These are phyloP conservation scores for Nymphalis io DNA, from an alignment of 1,140 invertebrate species.

Conservation along the genomic window DNA sequence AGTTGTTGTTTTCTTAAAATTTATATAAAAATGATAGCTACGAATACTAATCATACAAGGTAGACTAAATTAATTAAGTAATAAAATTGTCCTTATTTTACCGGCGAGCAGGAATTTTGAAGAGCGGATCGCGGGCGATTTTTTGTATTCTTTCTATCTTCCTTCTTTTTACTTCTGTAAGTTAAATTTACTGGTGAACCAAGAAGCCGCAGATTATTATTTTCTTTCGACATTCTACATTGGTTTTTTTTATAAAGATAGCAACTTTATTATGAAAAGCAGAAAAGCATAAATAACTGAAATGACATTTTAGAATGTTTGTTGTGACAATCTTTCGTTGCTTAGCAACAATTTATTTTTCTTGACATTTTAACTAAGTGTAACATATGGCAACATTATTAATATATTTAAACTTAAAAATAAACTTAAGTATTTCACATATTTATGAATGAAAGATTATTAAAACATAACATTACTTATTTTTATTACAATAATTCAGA, in stretches of 20 bases:
- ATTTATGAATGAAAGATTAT: no score
- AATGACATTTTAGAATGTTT: slow-evolving; percentile 44
- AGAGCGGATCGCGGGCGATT: slow-evolving; percentile 67
- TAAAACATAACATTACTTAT: neutral
- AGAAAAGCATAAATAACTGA: slow-evolving; percentile 31
- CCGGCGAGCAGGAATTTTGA: slow-evolving; percentile 63
- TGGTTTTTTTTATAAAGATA: slow-evolving; percentile 12
- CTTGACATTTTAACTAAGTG: neutral
- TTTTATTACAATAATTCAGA: neutral
- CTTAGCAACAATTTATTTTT: slow-evolving; percentile 47
- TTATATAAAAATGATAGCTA: no score
- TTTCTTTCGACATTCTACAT: slow-evolving; percentile 74
- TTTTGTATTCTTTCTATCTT: slow-evolving; percentile 60
- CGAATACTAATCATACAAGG: neutral
- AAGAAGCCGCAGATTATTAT: slow-evolving; percentile 62
- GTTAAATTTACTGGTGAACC: slow-evolving; percentile 73
- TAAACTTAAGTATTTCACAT: neutral
- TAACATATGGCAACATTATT: slow-evolving; percentile 2
- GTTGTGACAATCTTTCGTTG: slow-evolving; percentile 48
- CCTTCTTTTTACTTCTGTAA: slow-evolving; percentile 67
- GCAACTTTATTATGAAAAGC: slow-evolving; percentile 9
- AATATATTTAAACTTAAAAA: neutral
- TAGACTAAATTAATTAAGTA: neutral
- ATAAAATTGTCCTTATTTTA: slow-evolving; percentile 38
- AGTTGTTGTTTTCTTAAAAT: no score